Evolutionary conservation across 2,797 vertebrate species (phyloP).

Genomic region (Anabacerthia variegaticeps): DNA sequence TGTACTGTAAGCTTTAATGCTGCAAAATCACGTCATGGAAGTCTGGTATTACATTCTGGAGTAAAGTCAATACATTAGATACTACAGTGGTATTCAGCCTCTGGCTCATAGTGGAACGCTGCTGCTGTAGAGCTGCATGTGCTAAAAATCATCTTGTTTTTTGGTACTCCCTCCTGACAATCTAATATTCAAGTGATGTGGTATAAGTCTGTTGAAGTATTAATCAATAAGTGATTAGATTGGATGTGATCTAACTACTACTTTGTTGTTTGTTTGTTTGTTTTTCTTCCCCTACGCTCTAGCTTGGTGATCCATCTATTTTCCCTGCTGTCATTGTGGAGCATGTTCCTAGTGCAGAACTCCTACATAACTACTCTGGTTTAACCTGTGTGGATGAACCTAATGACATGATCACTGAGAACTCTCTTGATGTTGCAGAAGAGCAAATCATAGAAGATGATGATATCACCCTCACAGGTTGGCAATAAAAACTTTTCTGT

Average conservation of each 20-base stretch:
- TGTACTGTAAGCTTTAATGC: not conserved
- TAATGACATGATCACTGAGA: constrained; percentile 83
- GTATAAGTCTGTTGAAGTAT: not conserved
- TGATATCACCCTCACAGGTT: constrained; percentile 87
- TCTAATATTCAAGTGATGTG: not conserved
- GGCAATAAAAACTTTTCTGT: not conserved
- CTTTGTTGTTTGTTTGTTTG: not conserved
- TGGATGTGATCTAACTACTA: not conserved
- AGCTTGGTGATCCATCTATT: constrained; percentile 86
- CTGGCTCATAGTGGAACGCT: not conserved
- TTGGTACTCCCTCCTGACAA: not conserved
- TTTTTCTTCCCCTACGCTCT: not conserved
- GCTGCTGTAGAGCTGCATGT: not conserved
- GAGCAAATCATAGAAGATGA: constrained; percentile 85
- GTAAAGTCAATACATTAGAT: not conserved
- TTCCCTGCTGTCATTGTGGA: constrained; percentile 94
- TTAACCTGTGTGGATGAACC: constrained; percentile 86
- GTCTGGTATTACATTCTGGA: not conserved
- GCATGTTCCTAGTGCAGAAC: constrained; percentile 88
- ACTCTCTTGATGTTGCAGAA: constrained; percentile 81
- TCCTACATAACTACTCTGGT: constrained; percentile 87
- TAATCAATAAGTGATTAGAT: not conserved
- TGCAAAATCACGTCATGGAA: not conserved
- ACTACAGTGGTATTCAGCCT: not conserved
- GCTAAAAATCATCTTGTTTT: not conserved